Percentiles rank a stretch among this genome's conserved stretches.
These are phyloP conservation scores for Cavia aperea DNA, from an alignment of 2,113 vertebrate species.

Conservation along the genomic window DNA sequence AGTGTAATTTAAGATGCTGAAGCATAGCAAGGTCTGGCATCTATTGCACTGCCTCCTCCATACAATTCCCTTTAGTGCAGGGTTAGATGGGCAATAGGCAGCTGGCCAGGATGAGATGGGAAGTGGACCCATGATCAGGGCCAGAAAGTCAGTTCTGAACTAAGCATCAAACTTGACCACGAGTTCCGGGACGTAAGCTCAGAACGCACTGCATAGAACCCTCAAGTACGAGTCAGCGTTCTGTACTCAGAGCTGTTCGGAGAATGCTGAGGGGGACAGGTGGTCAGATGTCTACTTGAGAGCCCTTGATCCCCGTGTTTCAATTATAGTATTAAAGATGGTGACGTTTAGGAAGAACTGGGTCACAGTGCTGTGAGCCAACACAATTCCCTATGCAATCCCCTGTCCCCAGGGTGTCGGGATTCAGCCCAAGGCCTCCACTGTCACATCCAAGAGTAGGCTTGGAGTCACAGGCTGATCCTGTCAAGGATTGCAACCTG, in stretches of 20 bases:
- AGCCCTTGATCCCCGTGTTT: background rate
- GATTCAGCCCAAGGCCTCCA: background rate
- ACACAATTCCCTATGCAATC: background rate
- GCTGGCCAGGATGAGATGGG: rapidly evolving
- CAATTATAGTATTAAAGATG: background rate
- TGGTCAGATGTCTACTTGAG: background rate
- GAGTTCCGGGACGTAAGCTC: background rate
- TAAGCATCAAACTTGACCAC: background rate
- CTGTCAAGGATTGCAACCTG: background rate
- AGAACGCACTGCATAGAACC: background rate
- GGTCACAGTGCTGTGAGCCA: background rate
- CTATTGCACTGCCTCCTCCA: background rate
- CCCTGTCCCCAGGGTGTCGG: background rate
- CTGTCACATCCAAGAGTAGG: background rate
- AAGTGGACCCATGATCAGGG: background rate
- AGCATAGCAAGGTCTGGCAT: background rate
- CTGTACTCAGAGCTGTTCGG: background rate
- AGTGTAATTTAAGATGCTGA: background rate
- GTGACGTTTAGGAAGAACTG: background rate
- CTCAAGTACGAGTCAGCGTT: background rate
- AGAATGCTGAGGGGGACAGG: background rate
- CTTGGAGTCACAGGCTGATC: background rate
- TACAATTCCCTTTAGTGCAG: background rate
- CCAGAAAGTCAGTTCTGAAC: background rate
- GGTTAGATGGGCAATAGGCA: background rate